Percentiles rank a stretch among this genome's conserved stretches.
These are phyloP conservation scores for Etheostoma nigrum DNA, from an alignment of 2,797 vertebrate species.

Conservation along the genomic window DNA sequence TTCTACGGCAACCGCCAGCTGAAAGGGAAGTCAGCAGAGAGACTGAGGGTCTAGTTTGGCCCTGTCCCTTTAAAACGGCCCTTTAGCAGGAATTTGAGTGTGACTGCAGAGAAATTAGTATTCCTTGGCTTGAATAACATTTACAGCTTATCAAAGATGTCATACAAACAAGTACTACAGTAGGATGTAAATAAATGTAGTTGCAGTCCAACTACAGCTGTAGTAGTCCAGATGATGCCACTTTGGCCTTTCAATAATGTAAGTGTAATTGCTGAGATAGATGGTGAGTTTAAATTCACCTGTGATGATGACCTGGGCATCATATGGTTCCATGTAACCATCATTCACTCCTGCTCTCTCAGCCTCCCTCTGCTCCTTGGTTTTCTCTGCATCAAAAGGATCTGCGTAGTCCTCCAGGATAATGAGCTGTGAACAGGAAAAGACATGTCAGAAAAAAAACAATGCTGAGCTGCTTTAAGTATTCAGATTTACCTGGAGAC, in stretches of 20 bases:
- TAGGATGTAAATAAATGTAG: neutral
- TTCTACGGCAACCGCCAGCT: conserved; percentile 81
- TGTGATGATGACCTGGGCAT: conserved; percentile 97
- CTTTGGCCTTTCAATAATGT: neutral
- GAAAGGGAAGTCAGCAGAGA: conserved; percentile 68
- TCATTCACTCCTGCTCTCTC: conserved; percentile 94
- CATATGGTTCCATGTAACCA: conserved; percentile 98
- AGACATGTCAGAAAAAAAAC: conserved; percentile 12
- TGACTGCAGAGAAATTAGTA: conserved; percentile 7
- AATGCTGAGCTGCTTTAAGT: conserved; percentile 19
- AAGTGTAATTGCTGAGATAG: neutral
- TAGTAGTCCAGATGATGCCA: neutral
- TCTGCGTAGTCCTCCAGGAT: conserved; percentile 97
- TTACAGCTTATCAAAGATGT: neutral
- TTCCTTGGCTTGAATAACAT: neutral
- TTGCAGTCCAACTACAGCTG: neutral
- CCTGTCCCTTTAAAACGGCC: conserved; percentile 51
- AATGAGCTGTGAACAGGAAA: conserved; percentile 85
- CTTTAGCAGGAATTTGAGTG: conserved; percentile 38
- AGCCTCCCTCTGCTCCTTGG: conserved; percentile 92
- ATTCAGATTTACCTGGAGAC: conserved; percentile 34
- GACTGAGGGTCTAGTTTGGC: conserved; percentile 50
- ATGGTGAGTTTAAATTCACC: conserved; percentile 78
- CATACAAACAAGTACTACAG: neutral
- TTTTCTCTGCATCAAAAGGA: conserved; percentile 94